Base-by-base conservation (phyloP, 2,113 vertebrate genomes). In the Thunnus maccoyii region DNA sequence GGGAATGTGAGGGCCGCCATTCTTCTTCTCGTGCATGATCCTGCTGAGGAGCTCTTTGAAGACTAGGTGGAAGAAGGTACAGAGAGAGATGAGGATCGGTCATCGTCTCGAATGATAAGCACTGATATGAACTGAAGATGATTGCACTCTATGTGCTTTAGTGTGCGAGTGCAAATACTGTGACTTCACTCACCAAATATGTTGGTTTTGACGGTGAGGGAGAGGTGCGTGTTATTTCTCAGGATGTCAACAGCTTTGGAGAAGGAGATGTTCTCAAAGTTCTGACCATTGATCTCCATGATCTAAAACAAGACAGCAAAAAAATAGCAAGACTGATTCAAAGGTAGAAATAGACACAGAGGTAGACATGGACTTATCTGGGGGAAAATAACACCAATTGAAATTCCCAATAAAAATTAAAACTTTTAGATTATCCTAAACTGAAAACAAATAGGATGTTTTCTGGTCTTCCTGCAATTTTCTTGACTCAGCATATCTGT, bases 251-350 rank as follows among this genome's bases (percentile, higher is more conserved):
- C 90, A 22, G 98, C 98, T 94, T 99, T 99, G 89, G 88, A 84
- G 91, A 96, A 95, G 8, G 97, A 96, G 73, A 99, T 99, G 90
- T 97, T 99, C 90, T 99, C 98, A 95, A 99, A 99, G 93, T 98
- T 99, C 91, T 99, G 98, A 17, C 98, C 98, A 27, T 99, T 99
- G 58, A 99, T 96, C 95, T 99, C 98, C 97, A 99, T 97, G 94
- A 99, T 96, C 98, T 99, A 92, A 78, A 90, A 90, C 2, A 71
- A 58, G 44, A 22, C 16, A 25, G 16, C 6, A 17, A 18, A 64
- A 55, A 51, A 5, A 36, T 4, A 71, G 14, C 17, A 60, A 27
- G 12, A 10, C 12, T 30, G 0, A 63, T 3, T 30, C 27, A 30
- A 30, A 30, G 27, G 27, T 30, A 30, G 27, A 30, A 30, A 4